Conservation (phyloP, 2,797 vertebrate genomes). For the Lacerta viridis region DNA sequence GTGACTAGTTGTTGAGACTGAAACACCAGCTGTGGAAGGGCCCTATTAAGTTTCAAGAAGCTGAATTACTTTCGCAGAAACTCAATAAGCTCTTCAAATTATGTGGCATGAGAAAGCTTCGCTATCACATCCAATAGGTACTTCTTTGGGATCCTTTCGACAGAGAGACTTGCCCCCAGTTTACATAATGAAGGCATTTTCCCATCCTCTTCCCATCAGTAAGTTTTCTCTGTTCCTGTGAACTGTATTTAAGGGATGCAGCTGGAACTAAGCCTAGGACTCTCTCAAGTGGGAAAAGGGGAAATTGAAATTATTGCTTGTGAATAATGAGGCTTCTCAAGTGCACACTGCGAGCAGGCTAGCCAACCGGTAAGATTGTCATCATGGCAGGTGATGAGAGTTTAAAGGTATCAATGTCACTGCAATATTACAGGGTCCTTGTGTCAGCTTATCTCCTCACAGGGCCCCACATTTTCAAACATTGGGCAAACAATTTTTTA, state of each 20-base stretch:
- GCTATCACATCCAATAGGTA: not conserved
- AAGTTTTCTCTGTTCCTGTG: conserved; percentile 3
- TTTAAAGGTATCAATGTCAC: not conserved
- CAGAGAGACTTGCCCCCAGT: not conserved
- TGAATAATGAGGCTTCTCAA: not conserved
- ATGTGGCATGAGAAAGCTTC: not conserved
- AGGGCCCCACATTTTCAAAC: not conserved
- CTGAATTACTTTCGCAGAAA: not conserved
- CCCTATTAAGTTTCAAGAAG: not conserved
- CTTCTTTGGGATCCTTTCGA: not conserved
- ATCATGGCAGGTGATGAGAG: not conserved
- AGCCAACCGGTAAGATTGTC: not conserved
- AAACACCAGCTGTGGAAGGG: not conserved
- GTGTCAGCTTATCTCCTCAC: not conserved
- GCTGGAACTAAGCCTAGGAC: not conserved
- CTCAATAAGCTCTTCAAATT: not conserved
- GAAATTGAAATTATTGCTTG: not conserved
- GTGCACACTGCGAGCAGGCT: not conserved
- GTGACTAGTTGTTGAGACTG: not conserved
- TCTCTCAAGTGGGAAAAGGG: not conserved
- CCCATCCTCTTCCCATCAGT: not conserved
- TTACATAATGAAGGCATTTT: not conserved
- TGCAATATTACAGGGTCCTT: not conserved
- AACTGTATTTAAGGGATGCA: not conserved
- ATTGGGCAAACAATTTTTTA: not conserved